phyloP scores from a whole-genome alignment of 2,888 invertebrate genomes.

The Bimastos eiseni region DNA sequence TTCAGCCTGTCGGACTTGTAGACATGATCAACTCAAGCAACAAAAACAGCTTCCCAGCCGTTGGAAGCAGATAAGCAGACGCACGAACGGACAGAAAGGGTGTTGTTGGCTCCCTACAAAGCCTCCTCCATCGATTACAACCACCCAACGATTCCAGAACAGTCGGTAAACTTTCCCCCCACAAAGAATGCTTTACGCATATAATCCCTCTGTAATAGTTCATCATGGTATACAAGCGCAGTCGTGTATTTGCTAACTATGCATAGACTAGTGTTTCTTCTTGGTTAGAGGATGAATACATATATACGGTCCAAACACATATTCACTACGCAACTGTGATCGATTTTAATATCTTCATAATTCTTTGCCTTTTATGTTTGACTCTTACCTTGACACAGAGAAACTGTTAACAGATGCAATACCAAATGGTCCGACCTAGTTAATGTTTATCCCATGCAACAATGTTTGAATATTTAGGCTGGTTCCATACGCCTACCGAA shows the following conservation, averaged over 20 bases:
- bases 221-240: neutral
- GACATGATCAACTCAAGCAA: neutral
- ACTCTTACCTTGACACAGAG: neutral
- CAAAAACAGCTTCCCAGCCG: neutral
- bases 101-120: neutral
- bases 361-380: neutral
- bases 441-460: too few relatives aligned
- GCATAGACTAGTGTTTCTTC: neutral
- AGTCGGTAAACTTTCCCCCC: neutral
- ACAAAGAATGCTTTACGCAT: neutral
- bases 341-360: neutral
- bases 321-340: neutral
- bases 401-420: neutral
- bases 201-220: too few relatives aligned
- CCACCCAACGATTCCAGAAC: neutral
- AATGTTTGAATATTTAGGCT: too few relatives aligned
- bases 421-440: neutral
- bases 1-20: neutral
- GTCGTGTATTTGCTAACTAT: neutral
- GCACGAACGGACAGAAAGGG: neutral
- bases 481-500: too few relatives aligned
- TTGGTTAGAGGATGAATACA: neutral
- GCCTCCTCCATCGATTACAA: neutral
- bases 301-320: neutral
- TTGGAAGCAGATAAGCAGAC: neutral